Base-by-base conservation (phyloP, 1,140 invertebrate genomes). In the Brachionus plicatilis region DNA sequence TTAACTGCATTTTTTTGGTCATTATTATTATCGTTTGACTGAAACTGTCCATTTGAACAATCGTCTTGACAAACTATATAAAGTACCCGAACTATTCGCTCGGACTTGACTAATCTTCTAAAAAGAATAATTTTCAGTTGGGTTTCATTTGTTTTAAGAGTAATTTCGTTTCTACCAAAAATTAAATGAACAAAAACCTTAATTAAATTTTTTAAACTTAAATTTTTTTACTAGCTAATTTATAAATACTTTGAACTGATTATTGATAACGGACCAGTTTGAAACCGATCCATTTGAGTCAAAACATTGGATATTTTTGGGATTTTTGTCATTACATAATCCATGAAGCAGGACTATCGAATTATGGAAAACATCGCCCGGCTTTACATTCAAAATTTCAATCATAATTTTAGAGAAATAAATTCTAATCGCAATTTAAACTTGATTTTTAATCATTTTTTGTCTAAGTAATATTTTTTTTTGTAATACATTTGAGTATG, bases 191-290 rank as follows among this genome's bases (percentile, higher is more conserved):
- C 37, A 43, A 75, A 75, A 20, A 45, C 17, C 70, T 75, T 75
- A n/a, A 70, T 37, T 37, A 7, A 7, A 0, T 20, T n/a, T n/a
- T 56, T 56, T 0, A 7, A 33, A 68, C 37, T 29, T 68, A 33
- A 11, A 33, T 41, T 75, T n/a, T 12, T 43, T 43, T 43, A 43
- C 8, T 8, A 75, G 7, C 37, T 41, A 75, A 41, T 41, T 75
- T 43, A 75, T 41, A n/a, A 75, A 43, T 75, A 75, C 70, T 75
- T 75, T 75, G n/a, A 75, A 75, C 3, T 75, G 41, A 8, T 75
- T 75, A 12, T 47, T 75, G 37, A 43, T 41, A 24, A 75, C 43
- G 0, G 70, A 43, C 70, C 70, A 75, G n/a, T 33, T 43, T 14
- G n/a, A 7, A 27, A 8, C 2, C 8, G 3, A 17, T 8, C 70